Percentiles rank a stretch among this genome's conserved stretches.
Evolutionary conservation across 2,888 invertebrate species (phyloP).

Genomic region (Tetragnatha montana): DNA sequence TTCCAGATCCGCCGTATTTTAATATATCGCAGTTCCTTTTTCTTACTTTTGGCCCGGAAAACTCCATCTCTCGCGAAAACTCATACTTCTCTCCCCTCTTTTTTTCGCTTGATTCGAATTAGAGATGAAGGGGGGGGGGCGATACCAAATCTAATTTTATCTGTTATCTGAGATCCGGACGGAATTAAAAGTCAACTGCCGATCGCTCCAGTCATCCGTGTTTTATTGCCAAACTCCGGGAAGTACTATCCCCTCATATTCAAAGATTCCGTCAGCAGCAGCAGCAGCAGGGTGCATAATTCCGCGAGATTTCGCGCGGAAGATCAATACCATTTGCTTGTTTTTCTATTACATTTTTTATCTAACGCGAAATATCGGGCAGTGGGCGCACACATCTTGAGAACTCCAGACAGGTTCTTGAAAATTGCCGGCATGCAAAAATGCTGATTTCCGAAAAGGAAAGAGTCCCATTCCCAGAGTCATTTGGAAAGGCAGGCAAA

Average conservation of each 20-base stretch:
- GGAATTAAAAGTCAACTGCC: slow-evolving; percentile 53
- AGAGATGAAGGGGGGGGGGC: slow-evolving; percentile 3
- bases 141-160: slow-evolving; percentile 48
- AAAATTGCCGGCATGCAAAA: slow-evolving; percentile 64
- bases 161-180: slow-evolving; percentile 45
- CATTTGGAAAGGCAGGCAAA: slow-evolving; percentile 55
- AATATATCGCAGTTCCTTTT: background rate
- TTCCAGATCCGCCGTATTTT: background rate
- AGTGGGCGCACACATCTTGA: slow-evolving; percentile 47
- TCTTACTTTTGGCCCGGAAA: slow-evolving; percentile 38
- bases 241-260: slow-evolving; percentile 59
- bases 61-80: slow-evolving; percentile 25
- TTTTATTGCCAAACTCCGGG: slow-evolving; percentile 42
- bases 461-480: slow-evolving; percentile 63
- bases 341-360: slow-evolving; percentile 41
- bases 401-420: slow-evolving; percentile 53
- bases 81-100: slow-evolving; percentile 43
- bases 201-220: slow-evolving; percentile 31
- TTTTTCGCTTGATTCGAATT: slow-evolving; percentile 45
- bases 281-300: slow-evolving; percentile 64
- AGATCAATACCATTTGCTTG: slow-evolving; percentile 66
- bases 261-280: slow-evolving; percentile 57
- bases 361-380: slow-evolving; percentile 2
- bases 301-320: slow-evolving; percentile 28
- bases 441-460: slow-evolving; percentile 53